Conservation (phyloP, 1,140 invertebrate genomes). For the Drosophila subobscura region DNA sequence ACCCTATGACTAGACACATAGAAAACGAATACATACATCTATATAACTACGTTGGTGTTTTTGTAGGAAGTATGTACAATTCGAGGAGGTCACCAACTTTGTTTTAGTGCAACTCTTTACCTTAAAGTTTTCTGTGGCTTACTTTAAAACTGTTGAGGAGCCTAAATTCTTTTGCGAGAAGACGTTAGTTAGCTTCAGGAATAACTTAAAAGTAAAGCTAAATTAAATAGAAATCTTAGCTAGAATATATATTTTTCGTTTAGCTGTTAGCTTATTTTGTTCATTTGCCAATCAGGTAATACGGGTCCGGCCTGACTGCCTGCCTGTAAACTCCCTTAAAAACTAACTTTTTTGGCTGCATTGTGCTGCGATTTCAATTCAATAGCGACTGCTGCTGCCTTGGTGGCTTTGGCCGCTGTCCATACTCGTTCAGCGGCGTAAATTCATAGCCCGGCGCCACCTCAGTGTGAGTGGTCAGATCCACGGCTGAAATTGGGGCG, state of each 20-base stretch:
- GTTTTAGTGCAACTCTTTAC: constrained; percentile 11
- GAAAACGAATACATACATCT: constrained; percentile 49
- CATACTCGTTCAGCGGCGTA: constrained; percentile 49
- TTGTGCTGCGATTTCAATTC: constrained; percentile 36
- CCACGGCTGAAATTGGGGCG: constrained; percentile 32
- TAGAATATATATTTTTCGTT: background rate
- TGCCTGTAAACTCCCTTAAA: constrained; percentile 71
- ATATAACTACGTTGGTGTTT: background rate
- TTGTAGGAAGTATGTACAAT: constrained; percentile 22
- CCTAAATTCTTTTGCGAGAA: no score
- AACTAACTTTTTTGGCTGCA: background rate
- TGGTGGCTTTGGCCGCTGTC: constrained; percentile 36
- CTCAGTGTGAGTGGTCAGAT: constrained; percentile 39
- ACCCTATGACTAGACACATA: constrained; percentile 46
- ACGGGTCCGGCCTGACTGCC: constrained; percentile 32
- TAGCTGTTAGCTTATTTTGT: background rate
- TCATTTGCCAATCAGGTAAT: background rate
- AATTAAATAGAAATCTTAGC: background rate
- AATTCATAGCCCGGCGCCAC: constrained; percentile 47
- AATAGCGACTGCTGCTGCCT: constrained; percentile 58
- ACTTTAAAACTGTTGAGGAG: background rate
- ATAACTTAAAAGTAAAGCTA: background rate
- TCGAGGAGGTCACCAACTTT: constrained; percentile 23
- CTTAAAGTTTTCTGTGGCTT: constrained; percentile 8
- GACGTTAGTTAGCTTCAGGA: no score